Evolutionary conservation across 2,797 vertebrate genomes (phyloP).

Genomic region (Syngnathus rostellatus): DNA sequence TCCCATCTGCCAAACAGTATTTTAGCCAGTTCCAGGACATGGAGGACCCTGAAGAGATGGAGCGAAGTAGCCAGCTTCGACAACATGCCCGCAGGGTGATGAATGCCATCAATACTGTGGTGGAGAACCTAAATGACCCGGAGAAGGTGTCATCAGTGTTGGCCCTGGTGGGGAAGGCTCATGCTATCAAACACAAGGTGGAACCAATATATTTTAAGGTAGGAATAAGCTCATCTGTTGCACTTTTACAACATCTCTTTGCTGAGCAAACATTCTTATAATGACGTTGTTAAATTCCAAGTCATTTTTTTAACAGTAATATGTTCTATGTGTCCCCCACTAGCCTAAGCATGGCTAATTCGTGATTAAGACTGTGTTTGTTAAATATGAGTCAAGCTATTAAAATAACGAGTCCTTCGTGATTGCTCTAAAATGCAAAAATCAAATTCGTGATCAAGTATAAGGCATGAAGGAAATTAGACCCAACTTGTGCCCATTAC

Average conservation of each 20-base stretch:
- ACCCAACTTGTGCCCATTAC: conserved; percentile 2
- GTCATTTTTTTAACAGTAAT: no score
- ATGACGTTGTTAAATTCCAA: background rate
- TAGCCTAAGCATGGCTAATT: no score
- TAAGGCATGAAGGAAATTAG: background rate
- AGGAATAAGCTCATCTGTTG: conserved; percentile 10
- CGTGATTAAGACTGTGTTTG: no score
- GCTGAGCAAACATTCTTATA: background rate
- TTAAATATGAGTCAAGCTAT: no score
- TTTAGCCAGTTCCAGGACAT: conserved; percentile 96
- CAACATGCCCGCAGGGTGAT: conserved; percentile 87
- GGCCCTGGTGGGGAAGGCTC: conserved; percentile 86
- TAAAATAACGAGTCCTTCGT: no score
- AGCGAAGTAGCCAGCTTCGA: conserved; percentile 83
- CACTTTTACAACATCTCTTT: background rate
- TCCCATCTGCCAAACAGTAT: conserved; percentile 93
- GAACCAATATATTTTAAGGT: conserved; percentile 98
- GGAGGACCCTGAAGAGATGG: conserved; percentile 91
- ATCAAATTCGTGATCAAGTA: background rate
- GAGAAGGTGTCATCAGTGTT: conserved; percentile 90
- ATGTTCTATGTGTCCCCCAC: no score
- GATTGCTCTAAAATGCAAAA: no score
- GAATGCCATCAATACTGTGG: conserved; percentile 90
- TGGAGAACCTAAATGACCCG: conserved; percentile 87
- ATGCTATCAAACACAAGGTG: conserved; percentile 96